Percentiles rank a stretch among this genome's conserved stretches.
Conservation (phyloP, 1,140 invertebrate species). For the Trichoplusia ni region DNA sequence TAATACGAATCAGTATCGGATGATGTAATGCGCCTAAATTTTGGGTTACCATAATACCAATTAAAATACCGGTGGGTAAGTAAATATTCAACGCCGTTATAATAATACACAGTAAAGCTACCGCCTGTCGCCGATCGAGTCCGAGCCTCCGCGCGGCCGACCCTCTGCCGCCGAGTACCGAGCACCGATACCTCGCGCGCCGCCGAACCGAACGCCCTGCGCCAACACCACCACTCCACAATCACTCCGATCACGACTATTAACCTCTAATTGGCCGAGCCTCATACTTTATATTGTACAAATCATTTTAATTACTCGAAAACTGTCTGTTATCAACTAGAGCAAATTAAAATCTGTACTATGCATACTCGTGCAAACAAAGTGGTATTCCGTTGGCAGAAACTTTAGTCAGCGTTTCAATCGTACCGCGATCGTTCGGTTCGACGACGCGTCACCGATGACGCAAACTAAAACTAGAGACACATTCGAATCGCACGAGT, state of each 20-base stretch:
- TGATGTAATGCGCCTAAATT: constrained; percentile 64
- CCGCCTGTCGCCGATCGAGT: constrained; percentile 45
- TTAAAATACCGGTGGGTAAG: constrained; percentile 81
- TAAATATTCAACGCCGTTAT: constrained; percentile 63
- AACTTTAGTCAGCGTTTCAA: constrained; percentile 4
- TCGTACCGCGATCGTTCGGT: constrained; percentile 12
- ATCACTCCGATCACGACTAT: constrained; percentile 11
- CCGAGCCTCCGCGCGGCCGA: constrained; percentile 58
- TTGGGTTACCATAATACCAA: constrained; percentile 74
- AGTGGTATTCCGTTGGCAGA: not conserved
- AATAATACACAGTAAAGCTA: constrained; percentile 56
- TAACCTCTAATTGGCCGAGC: constrained; percentile 30
- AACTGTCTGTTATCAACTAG: not conserved
- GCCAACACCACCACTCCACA: not conserved
- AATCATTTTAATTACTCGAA: not conserved
- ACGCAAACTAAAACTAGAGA: constrained; percentile 47
- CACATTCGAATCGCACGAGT: constrained; percentile 71
- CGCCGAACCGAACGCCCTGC: constrained; percentile 15
- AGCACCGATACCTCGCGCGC: not conserved
- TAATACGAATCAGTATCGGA: constrained; percentile 45
- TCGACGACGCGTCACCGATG: constrained; percentile 6
- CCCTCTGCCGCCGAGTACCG: constrained; percentile 39
- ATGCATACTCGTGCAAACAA: constrained; percentile 5
- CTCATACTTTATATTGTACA: constrained; percentile 10
- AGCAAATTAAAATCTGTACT: not conserved